Evolutionary conservation across 2,888 invertebrate species (phyloP), one percentile per base, ranked within the genome.

Genomic region (Aproaerema taeniolella): DNA sequence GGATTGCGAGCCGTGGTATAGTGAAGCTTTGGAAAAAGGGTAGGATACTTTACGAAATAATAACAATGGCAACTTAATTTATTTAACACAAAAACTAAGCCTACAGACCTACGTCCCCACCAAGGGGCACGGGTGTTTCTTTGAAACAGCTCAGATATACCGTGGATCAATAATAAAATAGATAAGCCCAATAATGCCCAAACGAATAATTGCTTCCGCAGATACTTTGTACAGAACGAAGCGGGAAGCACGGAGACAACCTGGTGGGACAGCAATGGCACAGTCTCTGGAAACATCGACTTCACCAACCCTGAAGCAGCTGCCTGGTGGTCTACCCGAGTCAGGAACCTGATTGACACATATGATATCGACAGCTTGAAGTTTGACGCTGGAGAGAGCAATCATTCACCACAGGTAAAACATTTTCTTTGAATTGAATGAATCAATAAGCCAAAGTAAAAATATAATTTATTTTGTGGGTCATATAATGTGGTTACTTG

Each of bases 311-410:
- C 88, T 0, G 77, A 75, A 10, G 93, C 93, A 0, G 87, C 88
- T 0, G 57, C 90, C 87, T 91, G 91, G 91, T 91, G 89, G 81
- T 67, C 83, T 11, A 58, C 57, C 1, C 69, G 90, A 38, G 68
- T 91, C 12, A 82, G 71, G 45, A 58, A 60, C 5, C 57, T 97
- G 2, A 77, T 90, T 43, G 72, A 80, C 0, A 77, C 87, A 5
- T 89, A 90, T 36, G 91, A 89, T 1, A 89, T 95, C 11, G 92
- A 93, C 52, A 91, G 92, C 48, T 92, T 93, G 53, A 95, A 95
- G 72, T 95, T 95, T 59, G 94, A 95, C 57, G 95, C 93, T 15
- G 95, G 95, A 8, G 94, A 95, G 69, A 81, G 87, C 13, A 89
- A 90, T 40, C 93, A 89, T 80, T 67, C 90, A 0, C 92, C 92